Conservation (phyloP, 2,113 vertebrate genomes). For the Paraplagusia blochii region DNA sequence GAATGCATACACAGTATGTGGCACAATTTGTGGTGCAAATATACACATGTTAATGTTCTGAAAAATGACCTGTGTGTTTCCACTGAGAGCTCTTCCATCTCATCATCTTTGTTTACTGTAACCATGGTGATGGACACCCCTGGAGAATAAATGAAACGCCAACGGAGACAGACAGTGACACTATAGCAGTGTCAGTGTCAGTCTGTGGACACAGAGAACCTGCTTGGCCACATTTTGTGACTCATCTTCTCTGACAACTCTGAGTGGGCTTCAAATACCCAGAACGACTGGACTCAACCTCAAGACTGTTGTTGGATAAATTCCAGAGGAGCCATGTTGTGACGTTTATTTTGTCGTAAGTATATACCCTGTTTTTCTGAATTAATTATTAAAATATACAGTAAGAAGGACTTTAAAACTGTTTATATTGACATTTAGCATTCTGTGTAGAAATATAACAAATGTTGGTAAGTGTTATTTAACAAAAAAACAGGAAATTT, state of each 20-base stretch:
- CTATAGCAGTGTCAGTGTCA: neutral
- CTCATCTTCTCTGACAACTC: constrained; percentile 1
- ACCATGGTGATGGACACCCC: neutral
- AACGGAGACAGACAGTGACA: neutral
- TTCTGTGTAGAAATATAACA: no score
- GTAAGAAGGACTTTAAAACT: no score
- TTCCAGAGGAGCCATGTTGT: constrained; percentile 45
- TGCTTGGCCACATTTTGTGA: constrained; percentile 12
- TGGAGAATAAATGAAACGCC: neutral
- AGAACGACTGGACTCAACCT: constrained; percentile 4
- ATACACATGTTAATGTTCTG: neutral
- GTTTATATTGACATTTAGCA: no score
- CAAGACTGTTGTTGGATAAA: neutral
- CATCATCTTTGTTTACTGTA: neutral
- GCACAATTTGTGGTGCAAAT: no score
- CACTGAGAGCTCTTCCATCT: no score
- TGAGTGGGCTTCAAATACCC: neutral
- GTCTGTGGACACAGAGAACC: constrained; percentile 1
- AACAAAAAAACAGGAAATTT: no score
- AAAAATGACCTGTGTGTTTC: no score
- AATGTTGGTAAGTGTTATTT: no score
- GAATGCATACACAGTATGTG: no score
- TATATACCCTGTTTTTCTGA: neutral
- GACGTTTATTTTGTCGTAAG: constrained; percentile 68
- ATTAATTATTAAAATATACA: no score